These are phyloP conservation scores for Ornithoptera priamus DNA, from an alignment of 2,888 invertebrate species.

Conservation along the genomic window DNA sequence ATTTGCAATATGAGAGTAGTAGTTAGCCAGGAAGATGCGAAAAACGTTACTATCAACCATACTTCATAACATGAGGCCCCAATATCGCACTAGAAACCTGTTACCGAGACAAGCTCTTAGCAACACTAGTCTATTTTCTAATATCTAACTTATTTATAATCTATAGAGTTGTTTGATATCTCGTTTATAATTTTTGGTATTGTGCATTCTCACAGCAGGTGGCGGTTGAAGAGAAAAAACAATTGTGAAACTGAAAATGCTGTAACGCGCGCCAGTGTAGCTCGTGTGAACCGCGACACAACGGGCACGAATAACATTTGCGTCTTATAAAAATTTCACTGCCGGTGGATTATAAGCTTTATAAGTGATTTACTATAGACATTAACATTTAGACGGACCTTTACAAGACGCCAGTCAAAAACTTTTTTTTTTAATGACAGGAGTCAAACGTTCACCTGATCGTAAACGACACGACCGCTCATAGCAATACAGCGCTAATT, in stretches of 20 bases:
- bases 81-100: no score
- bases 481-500: no score
- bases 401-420: conserved; percentile 4
- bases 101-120: no score
- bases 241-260: conserved; percentile 49
- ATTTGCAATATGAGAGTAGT: no score
- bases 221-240: conserved; percentile 80
- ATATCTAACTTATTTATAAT: background rate
- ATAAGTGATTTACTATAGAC: conserved; percentile 29
- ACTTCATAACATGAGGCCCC: no score
- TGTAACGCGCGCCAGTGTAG: conserved; percentile 53
- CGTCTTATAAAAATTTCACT: conserved; percentile 26
- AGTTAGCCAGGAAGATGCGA: no score
- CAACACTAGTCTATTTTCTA: background rate
- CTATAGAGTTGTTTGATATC: background rate
- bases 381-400: conserved; percentile 20
- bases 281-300: conserved; percentile 37
- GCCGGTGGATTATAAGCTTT: conserved; percentile 28
- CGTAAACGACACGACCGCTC: no score
- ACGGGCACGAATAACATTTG: conserved; percentile 44
- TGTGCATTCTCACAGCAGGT: conserved; percentile 52
- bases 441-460: no score
- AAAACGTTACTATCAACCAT: no score
- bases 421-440: no score
- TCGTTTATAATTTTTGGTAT: no score